A percentile compares a stretch with the other conserved stretches of the same genome.
Evolutionary conservation across 2,888 invertebrate species (phyloP).

Genomic region (Drosophila mimetica): DNA sequence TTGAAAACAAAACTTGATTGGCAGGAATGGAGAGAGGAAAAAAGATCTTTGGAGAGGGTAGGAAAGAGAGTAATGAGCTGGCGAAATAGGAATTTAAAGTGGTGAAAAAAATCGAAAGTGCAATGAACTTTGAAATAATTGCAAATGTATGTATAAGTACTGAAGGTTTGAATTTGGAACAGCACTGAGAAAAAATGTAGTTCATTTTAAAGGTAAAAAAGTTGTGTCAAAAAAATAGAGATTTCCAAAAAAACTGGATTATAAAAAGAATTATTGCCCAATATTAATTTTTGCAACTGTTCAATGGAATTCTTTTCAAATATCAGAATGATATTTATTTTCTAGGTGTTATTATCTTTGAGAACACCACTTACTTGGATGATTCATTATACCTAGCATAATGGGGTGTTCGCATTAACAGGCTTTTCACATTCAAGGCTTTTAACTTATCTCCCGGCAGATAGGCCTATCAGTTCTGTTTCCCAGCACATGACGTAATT

Average conservation of each 20-base stretch:
- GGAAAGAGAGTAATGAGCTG: slow-evolving; percentile 5
- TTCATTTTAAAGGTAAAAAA: background rate
- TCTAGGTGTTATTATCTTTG: background rate
- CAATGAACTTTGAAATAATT: slow-evolving; percentile 27
- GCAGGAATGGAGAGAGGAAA: slow-evolving; percentile 24
- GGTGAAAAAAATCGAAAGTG: slow-evolving; percentile 22
- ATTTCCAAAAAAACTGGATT: no score
- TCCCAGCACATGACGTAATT: slow-evolving; percentile 38
- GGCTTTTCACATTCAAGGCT: slow-evolving; percentile 26
- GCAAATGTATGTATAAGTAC: slow-evolving; percentile 9
- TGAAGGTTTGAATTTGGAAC: background rate
- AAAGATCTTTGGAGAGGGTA: slow-evolving; percentile 2
- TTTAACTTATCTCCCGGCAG: slow-evolving; percentile 21
- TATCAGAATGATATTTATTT: background rate
- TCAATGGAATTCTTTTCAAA: no score
- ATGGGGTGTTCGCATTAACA: slow-evolving; percentile 2
- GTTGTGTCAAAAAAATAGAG: no score
- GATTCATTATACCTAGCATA: slow-evolving; percentile 23
- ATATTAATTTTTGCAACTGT: no score
- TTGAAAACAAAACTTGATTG: slow-evolving; percentile 40
- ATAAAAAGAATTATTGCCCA: no score
- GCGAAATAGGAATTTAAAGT: slow-evolving; percentile 26
- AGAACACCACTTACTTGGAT: background rate
- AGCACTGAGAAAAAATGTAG: slow-evolving; percentile 1
- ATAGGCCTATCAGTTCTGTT: slow-evolving; percentile 23